Base-by-base conservation (phyloP, 2,888 invertebrate genomes). In the Amphimallon solstitiale region DNA sequence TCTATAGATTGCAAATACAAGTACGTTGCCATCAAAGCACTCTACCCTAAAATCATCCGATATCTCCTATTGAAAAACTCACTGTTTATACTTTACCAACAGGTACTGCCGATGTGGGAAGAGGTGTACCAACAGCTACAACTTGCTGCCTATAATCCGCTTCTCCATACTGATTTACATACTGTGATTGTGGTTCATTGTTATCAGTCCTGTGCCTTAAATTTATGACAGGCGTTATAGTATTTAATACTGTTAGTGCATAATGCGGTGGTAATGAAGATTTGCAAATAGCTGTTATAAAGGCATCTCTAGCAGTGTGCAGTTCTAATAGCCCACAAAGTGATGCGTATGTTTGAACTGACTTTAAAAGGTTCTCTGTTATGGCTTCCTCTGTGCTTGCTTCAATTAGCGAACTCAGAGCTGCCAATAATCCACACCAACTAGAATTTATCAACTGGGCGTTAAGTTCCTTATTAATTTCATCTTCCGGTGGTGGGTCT, bases 241-340 rank as follows among this genome's bases (percentile, higher is more conserved):
- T 86, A 75, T 88, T 92, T 70, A 97, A 86, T 45, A 97, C 93
- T 2, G 95, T 94, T 73, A 96, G 87, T 67, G 95, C 94, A 84
- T 98, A 98, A 84, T 95, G 95, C 0, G 96, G 95, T 0, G 98
- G 98, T 72, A 98, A 86, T 0, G 97, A 96, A n/a, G 94, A 93
- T 80, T 97, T 95, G 82, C 98, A 98, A 76, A 98, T 90, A 2
- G 97, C 93, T 48, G 94, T 93, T 46, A 98, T 92, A 79, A 97
- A 96, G 43, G 97, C 96, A 85, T 98, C 97, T 34, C 98, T 89
- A 0, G 96, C 94, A 12, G 88, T 88, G 45, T 88, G 86, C 73
- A 93, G 82, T 61, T 89, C 89, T 68, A 97, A 86, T 80, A 91
- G 88, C 14, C 98, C 98, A 78, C 97, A 95, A 46, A 98, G 86